Evolutionary conservation across 1,140 invertebrate genomes (phyloP).

Genomic region (Whitmania pigra): DNA sequence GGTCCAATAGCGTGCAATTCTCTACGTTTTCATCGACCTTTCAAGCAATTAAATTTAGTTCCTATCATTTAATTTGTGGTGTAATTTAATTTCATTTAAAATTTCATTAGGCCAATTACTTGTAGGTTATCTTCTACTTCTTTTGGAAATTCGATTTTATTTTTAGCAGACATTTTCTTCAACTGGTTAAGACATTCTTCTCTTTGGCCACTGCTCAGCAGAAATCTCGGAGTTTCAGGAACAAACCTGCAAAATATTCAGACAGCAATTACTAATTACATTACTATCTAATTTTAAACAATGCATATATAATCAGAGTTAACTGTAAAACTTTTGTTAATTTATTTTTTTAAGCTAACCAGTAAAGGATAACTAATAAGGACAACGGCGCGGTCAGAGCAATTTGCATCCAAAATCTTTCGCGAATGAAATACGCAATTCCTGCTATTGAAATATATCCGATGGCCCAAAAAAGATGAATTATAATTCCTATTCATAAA

Average conservation of each 20-base stretch:
- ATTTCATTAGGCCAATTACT: not conserved
- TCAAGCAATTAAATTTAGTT: not conserved
- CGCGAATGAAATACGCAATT: slow-evolving; percentile 33
- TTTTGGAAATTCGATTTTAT: slow-evolving; percentile 16
- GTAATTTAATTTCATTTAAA: too few relatives aligned
- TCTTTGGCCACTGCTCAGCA: slow-evolving; percentile 8
- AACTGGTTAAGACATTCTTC: slow-evolving; percentile 11
- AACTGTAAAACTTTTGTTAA: not conserved
- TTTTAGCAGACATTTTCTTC: slow-evolving; percentile 20
- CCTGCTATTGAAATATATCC: slow-evolving; percentile 33
- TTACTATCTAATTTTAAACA: not conserved
- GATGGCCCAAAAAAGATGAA: slow-evolving; percentile 32
- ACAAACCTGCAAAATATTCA: slow-evolving; percentile 14
- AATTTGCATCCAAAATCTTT: slow-evolving; percentile 39
- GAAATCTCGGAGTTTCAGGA: slow-evolving; percentile 24
- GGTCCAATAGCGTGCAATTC: not conserved
- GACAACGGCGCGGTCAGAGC: slow-evolving; percentile 42
- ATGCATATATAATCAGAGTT: too few relatives aligned
- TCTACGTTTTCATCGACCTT: not conserved
- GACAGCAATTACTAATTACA: not conserved
- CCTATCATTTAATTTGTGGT: too few relatives aligned
- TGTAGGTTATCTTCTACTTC: not conserved
- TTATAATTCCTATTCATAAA: slow-evolving; percentile 49
- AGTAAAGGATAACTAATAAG: slow-evolving; percentile 49
- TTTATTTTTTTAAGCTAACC: not conserved